Conservation (phyloP, 2,888 invertebrate species). For the Hoplodrina blanda region DNA sequence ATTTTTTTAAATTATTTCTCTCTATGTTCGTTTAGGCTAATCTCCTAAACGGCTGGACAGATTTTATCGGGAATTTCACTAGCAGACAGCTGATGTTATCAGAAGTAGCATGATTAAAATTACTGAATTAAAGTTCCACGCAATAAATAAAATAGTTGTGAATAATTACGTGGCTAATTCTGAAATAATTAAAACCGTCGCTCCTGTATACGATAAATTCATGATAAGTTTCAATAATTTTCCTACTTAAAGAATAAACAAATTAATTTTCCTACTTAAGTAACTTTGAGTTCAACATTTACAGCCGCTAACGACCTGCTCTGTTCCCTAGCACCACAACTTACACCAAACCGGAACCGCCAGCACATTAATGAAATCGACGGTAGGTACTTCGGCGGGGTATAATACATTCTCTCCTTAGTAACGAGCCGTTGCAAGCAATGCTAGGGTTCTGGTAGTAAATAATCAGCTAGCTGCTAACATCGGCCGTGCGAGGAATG, state of each 20-base stretch:
- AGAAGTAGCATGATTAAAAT: no score
- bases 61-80: no score
- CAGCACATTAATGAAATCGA: conserved; percentile 50
- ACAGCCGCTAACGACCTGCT: conserved; percentile 12
- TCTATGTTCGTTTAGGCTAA: no score
- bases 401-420: conserved; percentile 36
- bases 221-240: no score
- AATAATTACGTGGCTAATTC: neutral
- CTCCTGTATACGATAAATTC: neutral
- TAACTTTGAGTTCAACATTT: conserved; percentile 8
- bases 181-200: neutral
- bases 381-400: conserved; percentile 30
- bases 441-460: conserved; percentile 58
- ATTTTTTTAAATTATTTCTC: no score
- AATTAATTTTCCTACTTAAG: neutral
- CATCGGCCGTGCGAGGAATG: conserved; percentile 70
- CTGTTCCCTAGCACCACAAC: conserved; percentile 9
- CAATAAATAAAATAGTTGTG: no score
- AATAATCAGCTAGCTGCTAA: conserved; percentile 69
- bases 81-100: no score
- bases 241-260: neutral
- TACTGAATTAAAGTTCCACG: no score
- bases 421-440: conserved; percentile 40
- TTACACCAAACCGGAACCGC: conserved; percentile 44
- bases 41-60: no score